Conservation (phyloP, 2,113 vertebrate genomes). For the Proterorhinus semilunaris region DNA sequence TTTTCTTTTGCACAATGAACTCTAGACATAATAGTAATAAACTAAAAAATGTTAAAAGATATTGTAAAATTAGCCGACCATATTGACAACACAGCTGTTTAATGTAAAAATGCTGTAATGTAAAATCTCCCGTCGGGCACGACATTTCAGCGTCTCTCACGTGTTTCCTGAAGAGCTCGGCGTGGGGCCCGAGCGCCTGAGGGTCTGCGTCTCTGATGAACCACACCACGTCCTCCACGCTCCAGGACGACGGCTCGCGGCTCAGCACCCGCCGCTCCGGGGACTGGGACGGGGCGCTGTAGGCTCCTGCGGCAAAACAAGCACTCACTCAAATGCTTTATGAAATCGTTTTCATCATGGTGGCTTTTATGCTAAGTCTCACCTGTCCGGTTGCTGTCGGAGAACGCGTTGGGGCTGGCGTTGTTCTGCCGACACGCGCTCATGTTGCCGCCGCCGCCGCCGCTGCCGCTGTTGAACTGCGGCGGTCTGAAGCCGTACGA, state of each 20-base stretch:
- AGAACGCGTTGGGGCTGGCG: slow-evolving; percentile 72
- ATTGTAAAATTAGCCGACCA: too few relatives aligned
- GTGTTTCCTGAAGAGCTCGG: slow-evolving; percentile 92
- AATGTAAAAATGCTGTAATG: too few relatives aligned
- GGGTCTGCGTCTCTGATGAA: slow-evolving; percentile 93
- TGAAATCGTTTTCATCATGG: too few relatives aligned
- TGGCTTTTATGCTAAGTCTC: slow-evolving; percentile 30
- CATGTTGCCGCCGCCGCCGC: slow-evolving; percentile 56
- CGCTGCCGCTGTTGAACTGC: slow-evolving; percentile 65
- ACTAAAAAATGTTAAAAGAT: too few relatives aligned
- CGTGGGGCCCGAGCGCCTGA: slow-evolving; percentile 88
- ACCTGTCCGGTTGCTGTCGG: slow-evolving; percentile 88
- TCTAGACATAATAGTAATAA: too few relatives aligned
- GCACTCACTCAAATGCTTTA: not conserved
- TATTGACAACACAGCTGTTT: too few relatives aligned
- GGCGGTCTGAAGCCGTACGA: slow-evolving; percentile 72
- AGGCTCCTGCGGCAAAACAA: slow-evolving; percentile 63
- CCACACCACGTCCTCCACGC: slow-evolving; percentile 88
- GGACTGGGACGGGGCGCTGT: slow-evolving; percentile 76
- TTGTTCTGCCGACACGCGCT: slow-evolving; percentile 76
- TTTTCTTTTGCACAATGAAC: too few relatives aligned
- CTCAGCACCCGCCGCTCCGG: slow-evolving; percentile 77
- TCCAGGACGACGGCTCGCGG: slow-evolving; percentile 89
- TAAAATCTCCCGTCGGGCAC: too few relatives aligned
- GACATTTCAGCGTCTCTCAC: slow-evolving; percentile 57